phyloP scores from a whole-genome alignment of 2,113 vertebrate species.

The Tachysurus fulvidraco region DNA sequence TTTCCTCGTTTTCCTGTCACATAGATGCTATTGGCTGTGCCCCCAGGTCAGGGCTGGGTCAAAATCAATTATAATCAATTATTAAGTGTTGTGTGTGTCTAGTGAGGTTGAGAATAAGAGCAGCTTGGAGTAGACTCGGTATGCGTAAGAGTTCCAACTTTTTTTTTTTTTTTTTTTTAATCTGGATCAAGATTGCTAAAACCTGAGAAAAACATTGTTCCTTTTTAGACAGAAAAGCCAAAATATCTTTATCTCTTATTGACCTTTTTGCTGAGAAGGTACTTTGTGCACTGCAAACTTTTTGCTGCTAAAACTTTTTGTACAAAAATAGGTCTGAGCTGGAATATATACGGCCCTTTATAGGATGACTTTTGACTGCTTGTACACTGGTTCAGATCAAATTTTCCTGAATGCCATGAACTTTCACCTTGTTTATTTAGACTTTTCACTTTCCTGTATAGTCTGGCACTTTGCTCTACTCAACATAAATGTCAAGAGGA shows the following conservation, averaged over 20 bases:
- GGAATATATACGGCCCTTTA: background rate
- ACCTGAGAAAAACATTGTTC: slow-evolving; percentile 15
- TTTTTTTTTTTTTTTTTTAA: slow-evolving; percentile 48
- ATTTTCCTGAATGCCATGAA: background rate
- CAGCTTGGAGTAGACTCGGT: slow-evolving; percentile 37
- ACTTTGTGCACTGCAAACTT: background rate
- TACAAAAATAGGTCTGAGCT: background rate
- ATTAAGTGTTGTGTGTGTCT: slow-evolving; percentile 83
- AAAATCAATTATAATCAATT: slow-evolving; percentile 96
- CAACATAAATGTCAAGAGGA: background rate
- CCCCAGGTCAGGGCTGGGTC: slow-evolving; percentile 86
- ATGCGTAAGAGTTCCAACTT: slow-evolving; percentile 50
- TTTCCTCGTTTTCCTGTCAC: slow-evolving; percentile 72
- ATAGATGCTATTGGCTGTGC: slow-evolving; percentile 81
- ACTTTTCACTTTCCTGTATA: background rate
- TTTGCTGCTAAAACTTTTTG: background rate
- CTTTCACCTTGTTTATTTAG: background rate
- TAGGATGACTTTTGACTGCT: slow-evolving; percentile 8
- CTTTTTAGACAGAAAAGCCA: background rate
- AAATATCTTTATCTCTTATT: background rate
- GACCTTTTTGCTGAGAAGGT: slow-evolving; percentile 6
- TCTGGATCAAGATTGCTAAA: slow-evolving; percentile 18
- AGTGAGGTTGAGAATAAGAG: slow-evolving; percentile 64
- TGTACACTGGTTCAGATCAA: background rate
- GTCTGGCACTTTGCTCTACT: background rate